These are phyloP conservation scores for Hydrozoanthus tunicans DNA, from an alignment of 64 coral and sea anemone species.

Conservation along the genomic window DNA sequence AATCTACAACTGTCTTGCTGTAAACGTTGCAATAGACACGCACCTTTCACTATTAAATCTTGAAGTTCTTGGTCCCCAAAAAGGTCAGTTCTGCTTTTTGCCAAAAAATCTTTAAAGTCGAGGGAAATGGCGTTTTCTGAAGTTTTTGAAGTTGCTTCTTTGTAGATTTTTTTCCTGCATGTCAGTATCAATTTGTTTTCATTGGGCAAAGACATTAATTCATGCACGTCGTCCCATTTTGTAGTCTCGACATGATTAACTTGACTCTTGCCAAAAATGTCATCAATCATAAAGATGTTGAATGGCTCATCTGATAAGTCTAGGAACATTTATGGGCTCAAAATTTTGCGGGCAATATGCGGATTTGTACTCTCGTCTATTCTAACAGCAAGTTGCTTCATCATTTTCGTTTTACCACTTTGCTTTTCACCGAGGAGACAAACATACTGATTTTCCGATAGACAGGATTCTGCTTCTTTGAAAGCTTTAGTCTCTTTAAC, in stretches of 20 bases:
- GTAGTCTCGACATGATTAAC: not conserved
- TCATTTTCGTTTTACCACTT: slow-evolving; percentile 12
- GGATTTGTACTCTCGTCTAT: not conserved
- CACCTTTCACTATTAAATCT: not conserved
- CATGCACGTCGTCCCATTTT: not conserved
- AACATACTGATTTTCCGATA: not conserved
- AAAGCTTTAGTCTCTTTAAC: not conserved
- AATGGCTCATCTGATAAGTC: too few relatives aligned
- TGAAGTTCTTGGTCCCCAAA: not conserved
- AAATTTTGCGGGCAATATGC: too few relatives aligned
- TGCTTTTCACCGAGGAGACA: not conserved
- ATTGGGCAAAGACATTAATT: not conserved
- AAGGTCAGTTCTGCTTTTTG: not conserved
- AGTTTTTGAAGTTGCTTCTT: not conserved
- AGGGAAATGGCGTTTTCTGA: not conserved
- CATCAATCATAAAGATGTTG: slow-evolving; percentile 2
- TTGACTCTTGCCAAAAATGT: not conserved
- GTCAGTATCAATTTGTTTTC: not conserved
- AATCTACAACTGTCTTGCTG: too few relatives aligned
- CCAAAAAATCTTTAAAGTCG: not conserved
- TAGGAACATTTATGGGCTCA: not conserved
- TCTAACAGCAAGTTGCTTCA: not conserved
- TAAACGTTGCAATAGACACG: too few relatives aligned
- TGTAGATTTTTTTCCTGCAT: slow-evolving; percentile 4
- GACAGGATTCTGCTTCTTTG: not conserved